Base-by-base conservation (phyloP, 2,113 vertebrate genomes). In the Bujurquina vittata region DNA sequence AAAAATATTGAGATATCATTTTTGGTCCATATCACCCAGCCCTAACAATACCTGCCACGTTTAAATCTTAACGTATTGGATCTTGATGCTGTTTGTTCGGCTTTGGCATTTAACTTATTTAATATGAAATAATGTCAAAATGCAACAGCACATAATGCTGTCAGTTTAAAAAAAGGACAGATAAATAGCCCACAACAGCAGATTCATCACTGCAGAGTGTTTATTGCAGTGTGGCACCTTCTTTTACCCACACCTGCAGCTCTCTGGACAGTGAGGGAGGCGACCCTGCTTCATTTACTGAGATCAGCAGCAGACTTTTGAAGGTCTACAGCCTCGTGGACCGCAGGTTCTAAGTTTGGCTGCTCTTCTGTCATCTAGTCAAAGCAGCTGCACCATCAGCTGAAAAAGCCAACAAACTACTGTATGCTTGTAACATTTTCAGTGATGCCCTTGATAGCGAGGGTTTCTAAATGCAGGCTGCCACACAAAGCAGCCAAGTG, bases 11-110 rank as follows among this genome's bases (percentile, higher is more conserved):
- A 26, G 26, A 26, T 26, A 26, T 26, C 2, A 2, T 26, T 26
- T 26, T 26, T 26, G 26, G 2, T 26, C 26, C 26, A 26, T 26
- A 26, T 26, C 26, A 26, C 26, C 26, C 26, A 26, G 26, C 26
- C 26, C 26, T 26, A 26, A 26, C 26, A 26, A 26, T 1, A 67
- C 14, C 43, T 46, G 5, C 35, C 62, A 65, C 35, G 23, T 23
- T 23, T 22, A 43, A 65, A 65, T 40, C 35, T 35, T 1, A 63
- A 2, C 22, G 8, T 8, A 37, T 17, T 0, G 1, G 15, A 65
- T 65, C 62, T 40, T 40, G 10, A 40, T 40, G 10, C 37, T 40
- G 3, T 40, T 40, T 67, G 43, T 14, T 4, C 43, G 46, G 46
- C 3, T 46, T 23, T 46, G 37, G 7, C 23, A 6, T 46, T 46